phyloP scores from a whole-genome alignment of 2,888 invertebrate genomes.

The Ferrisia virgata region DNA sequence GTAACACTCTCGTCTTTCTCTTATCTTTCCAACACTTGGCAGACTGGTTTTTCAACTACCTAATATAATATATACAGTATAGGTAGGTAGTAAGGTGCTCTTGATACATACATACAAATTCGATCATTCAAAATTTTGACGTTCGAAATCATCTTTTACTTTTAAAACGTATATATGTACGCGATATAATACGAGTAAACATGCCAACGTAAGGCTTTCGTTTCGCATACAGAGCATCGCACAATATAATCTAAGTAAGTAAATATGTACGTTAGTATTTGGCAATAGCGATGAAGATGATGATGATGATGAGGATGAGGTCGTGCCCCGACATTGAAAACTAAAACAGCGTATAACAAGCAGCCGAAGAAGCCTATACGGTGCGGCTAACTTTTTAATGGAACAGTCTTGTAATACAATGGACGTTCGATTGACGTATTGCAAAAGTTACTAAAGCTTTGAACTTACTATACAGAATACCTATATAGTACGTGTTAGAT shows the following conservation, averaged over 20 bases:
- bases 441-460: background rate
- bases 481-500: too few species aligned
- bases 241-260: too few species aligned
- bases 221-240: too few species aligned
- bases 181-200: too few species aligned
- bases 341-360: background rate
- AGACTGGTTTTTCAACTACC: background rate
- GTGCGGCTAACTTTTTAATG: background rate
- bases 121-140: slow-evolving; percentile 1
- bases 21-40: background rate
- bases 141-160: too few species aligned
- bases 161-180: too few species aligned
- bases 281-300: too few species aligned
- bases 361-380: background rate
- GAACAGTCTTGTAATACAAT: background rate
- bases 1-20: background rate
- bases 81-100: too few species aligned
- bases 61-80: too few species aligned
- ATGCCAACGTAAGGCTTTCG: too few species aligned
- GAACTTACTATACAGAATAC: background rate
- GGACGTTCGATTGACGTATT: background rate
- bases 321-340: background rate
- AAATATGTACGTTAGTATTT: too few species aligned
- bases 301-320: too few species aligned
- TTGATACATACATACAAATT: background rate